Base-by-base conservation (phyloP, 2,797 vertebrate genomes). In the Alexandromys oeconomus region DNA sequence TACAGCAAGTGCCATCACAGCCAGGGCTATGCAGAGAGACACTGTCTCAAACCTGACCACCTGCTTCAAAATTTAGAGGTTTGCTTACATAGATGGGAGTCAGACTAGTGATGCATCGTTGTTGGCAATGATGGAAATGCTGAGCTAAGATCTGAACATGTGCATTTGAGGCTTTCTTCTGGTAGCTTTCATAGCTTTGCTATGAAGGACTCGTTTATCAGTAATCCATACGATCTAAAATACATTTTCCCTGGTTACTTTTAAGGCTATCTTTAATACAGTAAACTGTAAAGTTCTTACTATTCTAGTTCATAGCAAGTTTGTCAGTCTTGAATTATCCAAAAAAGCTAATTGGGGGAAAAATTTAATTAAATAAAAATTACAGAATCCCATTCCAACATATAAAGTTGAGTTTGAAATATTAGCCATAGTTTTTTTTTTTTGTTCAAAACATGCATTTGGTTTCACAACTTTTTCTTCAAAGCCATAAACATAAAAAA, bases 401-500 rank as follows among this genome's bases (percentile, higher is more conserved):
- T 95, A 25, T 88, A 94, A 21, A 87, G 23, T 89, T 95, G 78
- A 46, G 21, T 21, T 96, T 96, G 48, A 96, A 91, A 82, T 96
- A 95, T 93, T 87, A 92, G 37, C 34, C 37, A 37, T 89, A 73
- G 14, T 51, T 51, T 51, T 51, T 77, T 92, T 88, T 2, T 79
- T 57, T 57, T 57, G 54, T 17, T 14, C 85, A 87, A 95, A 90
- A 89, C 91, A 74, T 84, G 14, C 43, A 79, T 67, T 37, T 87
- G 79, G 23, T 65, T 97, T 43, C 21, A 89, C 93, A 69, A 19
- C 21, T 92, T 96, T 93, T 96, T 95, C n/a, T 46, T 92, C 15
- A 96, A 92, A 96, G 84, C 17, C 4, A 46, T 93, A 84, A 89
- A 80, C 27, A 93, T 94, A 63, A 94, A 97, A 77, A 89, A 89